Evolutionary conservation across 2,797 vertebrate genomes (phyloP).

Genomic region (Etheostoma nigrum): DNA sequence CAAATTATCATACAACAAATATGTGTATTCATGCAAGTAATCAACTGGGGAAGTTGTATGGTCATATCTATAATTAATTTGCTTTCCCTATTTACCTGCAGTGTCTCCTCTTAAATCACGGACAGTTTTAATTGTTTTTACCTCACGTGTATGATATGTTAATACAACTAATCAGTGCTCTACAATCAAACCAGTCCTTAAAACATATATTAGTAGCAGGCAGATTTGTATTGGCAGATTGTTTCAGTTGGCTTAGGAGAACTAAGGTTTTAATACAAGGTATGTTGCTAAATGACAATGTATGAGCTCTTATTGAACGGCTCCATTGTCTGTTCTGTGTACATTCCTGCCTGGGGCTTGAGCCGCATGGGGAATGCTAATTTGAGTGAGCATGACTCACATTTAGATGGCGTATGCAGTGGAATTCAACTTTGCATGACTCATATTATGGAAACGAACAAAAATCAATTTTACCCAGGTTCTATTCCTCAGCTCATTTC

Average conservation of each 20-base stretch:
- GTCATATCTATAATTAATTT: too few species aligned
- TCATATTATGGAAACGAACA: conserved; percentile 32
- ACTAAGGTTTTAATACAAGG: neutral
- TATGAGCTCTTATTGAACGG: neutral
- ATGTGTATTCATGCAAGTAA: too few species aligned
- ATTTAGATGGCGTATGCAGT: conserved; percentile 13
- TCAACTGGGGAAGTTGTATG: too few species aligned
- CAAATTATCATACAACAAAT: too few species aligned
- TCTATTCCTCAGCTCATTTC: conserved; percentile 36
- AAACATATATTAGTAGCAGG: neutral
- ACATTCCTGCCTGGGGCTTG: conserved; percentile 12
- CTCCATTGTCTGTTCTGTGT: neutral
- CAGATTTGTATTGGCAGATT: neutral
- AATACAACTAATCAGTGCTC: too few species aligned
- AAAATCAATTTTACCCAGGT: conserved; percentile 46
- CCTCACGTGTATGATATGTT: too few species aligned
- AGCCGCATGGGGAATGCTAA: conserved; percentile 33
- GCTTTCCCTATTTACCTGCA: too few species aligned
- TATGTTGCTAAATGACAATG: neutral
- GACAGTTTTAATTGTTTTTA: too few species aligned
- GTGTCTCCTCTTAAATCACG: too few species aligned
- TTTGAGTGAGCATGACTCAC: conserved; percentile 30
- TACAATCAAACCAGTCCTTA: too few species aligned
- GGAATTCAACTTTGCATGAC: conserved; percentile 33
- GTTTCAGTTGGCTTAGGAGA: neutral